phyloP scores from a whole-genome alignment of 37 sponge, comb jelly and placozoan species.

The Tethya wilhelma region DNA sequence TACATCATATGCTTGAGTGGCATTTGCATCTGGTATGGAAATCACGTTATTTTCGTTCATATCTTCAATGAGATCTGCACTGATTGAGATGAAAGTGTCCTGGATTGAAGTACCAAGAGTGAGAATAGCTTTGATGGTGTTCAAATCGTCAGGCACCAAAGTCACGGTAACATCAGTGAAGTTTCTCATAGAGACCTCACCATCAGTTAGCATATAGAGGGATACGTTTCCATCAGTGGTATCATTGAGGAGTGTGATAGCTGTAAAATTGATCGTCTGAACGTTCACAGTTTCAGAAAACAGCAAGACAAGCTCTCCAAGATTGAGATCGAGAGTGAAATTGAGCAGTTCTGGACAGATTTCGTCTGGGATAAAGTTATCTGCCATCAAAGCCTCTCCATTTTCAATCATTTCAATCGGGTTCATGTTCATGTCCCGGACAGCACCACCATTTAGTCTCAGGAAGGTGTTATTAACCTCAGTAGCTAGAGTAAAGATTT shows the following conservation, averaged over 20 bases:
- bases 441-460: slow-evolving; percentile 19
- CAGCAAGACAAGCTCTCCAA: slow-evolving; percentile 48
- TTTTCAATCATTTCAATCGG: slow-evolving; percentile 29
- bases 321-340: slow-evolving; percentile 77
- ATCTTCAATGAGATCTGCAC: slow-evolving; percentile 56
- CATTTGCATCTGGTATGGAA: slow-evolving; percentile 16
- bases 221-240: neutral
- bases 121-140: slow-evolving; percentile 59
- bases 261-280: slow-evolving; percentile 51
- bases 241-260: slow-evolving; percentile 52
- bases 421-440: slow-evolving; percentile 69
- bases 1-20: slow-evolving; percentile 52
- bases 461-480: slow-evolving; percentile 53
- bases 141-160: slow-evolving; percentile 57
- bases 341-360: slow-evolving; percentile 51
- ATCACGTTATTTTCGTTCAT: slow-evolving; percentile 65
- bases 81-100: slow-evolving; percentile 58
- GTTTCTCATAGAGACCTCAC: slow-evolving; percentile 49
- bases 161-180: slow-evolving; percentile 75
- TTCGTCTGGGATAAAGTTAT: slow-evolving; percentile 37
- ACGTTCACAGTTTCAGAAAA: slow-evolving; percentile 84
- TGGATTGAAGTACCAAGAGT: slow-evolving; percentile 51
- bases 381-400: slow-evolving; percentile 51
- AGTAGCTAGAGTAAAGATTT: slow-evolving; percentile 59
- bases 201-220: slow-evolving; percentile 60